A percentile compares a stretch with the other conserved stretches of the same genome.
phyloP scores from a whole-genome alignment of 2,113 vertebrate species.

The Tonatia bakeri region DNA sequence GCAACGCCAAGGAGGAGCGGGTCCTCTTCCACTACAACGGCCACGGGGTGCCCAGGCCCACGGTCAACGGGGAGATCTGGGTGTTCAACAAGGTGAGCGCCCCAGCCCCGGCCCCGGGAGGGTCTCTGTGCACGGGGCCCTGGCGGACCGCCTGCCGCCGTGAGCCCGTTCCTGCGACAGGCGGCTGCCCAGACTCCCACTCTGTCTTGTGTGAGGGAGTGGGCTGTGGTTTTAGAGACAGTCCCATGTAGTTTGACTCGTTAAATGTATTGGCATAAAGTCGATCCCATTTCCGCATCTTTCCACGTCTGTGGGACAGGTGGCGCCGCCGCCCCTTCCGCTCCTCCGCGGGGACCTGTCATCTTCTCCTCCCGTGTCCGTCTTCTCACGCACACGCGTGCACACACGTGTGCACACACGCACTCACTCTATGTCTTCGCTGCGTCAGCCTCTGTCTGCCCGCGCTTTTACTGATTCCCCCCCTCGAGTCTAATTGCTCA shows the following conservation, averaged over 20 bases:
- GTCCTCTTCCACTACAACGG: conserved; percentile 99
- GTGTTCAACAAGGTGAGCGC: conserved; percentile 96
- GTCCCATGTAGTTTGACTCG: not conserved
- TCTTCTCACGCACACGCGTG: too few relatives aligned
- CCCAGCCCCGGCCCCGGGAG: not conserved
- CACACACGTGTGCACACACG: too few relatives aligned
- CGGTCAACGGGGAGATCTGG: conserved; percentile 98
- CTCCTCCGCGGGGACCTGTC: too few relatives aligned
- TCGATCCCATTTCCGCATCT: too few relatives aligned
- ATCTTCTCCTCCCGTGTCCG: too few relatives aligned
- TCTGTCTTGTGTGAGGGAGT: too few relatives aligned
- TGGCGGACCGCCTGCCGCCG: not conserved
- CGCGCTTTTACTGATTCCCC: not conserved
- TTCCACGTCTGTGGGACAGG: too few relatives aligned
- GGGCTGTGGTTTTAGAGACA: not conserved
- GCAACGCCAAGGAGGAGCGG: conserved; percentile 97
- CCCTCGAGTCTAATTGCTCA: not conserved
- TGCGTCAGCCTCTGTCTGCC: too few relatives aligned
- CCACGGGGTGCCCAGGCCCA: conserved; percentile 97
- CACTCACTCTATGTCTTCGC: not conserved
- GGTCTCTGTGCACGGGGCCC: too few relatives aligned
- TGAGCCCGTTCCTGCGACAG: not conserved
- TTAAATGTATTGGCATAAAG: not conserved
- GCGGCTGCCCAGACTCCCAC: too few relatives aligned
- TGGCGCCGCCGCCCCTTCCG: too few relatives aligned